Evolutionary conservation across 2,797 vertebrate genomes (phyloP).

Genomic region (Merluccius polli): DNA sequence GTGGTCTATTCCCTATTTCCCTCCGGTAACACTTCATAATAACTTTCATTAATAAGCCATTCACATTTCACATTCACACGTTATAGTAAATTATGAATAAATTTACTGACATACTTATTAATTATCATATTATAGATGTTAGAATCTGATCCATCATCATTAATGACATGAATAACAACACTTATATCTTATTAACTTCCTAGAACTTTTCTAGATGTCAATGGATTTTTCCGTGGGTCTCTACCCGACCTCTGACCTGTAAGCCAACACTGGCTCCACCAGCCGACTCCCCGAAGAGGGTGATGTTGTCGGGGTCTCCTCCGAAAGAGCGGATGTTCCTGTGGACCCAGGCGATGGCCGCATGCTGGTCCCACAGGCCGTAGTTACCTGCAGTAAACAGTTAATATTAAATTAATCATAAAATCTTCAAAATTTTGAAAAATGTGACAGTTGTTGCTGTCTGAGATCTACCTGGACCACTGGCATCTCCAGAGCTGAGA

Average conservation of each 20-base stretch:
- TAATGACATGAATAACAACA: background rate
- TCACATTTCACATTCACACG: background rate
- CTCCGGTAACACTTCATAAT: too few relatives aligned
- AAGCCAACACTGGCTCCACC: conserved; percentile 84
- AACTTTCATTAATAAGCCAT: background rate
- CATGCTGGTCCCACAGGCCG: conserved; percentile 91
- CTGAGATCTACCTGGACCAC: conserved; percentile 74
- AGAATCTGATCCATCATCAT: background rate
- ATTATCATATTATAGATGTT: background rate
- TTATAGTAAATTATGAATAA: background rate
- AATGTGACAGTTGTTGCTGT: background rate
- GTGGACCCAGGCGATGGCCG: conserved; percentile 92
- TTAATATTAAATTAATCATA: background rate
- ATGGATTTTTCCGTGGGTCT: too few relatives aligned
- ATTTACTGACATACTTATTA: background rate
- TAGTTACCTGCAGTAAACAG: conserved; percentile 81
- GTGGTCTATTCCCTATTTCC: background rate
- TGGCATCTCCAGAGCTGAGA: conserved; percentile 86
- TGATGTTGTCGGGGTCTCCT: conserved; percentile 87
- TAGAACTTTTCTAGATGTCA: too few relatives aligned
- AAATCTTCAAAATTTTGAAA: background rate
- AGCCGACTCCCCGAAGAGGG: conserved; percentile 92
- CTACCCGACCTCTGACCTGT: conserved; percentile 71
- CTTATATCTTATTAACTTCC: background rate
- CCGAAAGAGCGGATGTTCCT: conserved; percentile 92